Evolutionary conservation across 2,888 invertebrate genomes (phyloP), one percentile per base, ranked within the genome.

Genomic region (Euplagia quadripunctaria): DNA sequence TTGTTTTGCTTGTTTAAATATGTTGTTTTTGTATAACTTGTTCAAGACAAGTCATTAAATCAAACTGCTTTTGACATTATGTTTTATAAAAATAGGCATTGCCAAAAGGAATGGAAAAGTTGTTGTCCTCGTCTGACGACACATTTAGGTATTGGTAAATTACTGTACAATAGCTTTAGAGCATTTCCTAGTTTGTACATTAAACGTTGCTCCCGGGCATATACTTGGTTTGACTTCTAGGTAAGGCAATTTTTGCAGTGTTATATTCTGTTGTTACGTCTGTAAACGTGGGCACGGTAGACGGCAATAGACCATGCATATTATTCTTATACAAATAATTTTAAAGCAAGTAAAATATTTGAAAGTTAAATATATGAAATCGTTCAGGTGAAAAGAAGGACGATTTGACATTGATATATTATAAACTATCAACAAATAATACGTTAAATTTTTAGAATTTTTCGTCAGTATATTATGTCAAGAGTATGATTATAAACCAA

Each of bases 121-220:
- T 46, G 69, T 61, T 31, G 69, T 69, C 69, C 69, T 69, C 31
- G 69, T 58, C 17, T 17, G 46, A 58, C n/a, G 31, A 20, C 31
- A 46, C 55, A 68, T 58, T 68, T 43, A 20, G 41, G 17, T 58
- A 68, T 46, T 46, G 14, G 46, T 5, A 1, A 69, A 49, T 69
- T 41, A 51, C 51, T 41, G 2, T 9, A 17, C 31, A 11, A 55
- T 46, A 46, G 31, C 9, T 61, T 16, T 31, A 46, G 1, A 20
- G 20, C 1, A 61, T 69, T 69, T 42, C 42, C 67, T 68, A 52
- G n/a, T 52, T 4, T 9, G 1, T n/a, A n/a, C 7, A 31, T 61
- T 61, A 31, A 14, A 61, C 7, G 12, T 14, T 31, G 0, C 14
- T 14, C 5, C 31, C 31, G 7, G 14, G 2, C 31, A 61, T 11